Conservation (phyloP, 2,888 invertebrate species). For the Thymelicus sylvestris region DNA sequence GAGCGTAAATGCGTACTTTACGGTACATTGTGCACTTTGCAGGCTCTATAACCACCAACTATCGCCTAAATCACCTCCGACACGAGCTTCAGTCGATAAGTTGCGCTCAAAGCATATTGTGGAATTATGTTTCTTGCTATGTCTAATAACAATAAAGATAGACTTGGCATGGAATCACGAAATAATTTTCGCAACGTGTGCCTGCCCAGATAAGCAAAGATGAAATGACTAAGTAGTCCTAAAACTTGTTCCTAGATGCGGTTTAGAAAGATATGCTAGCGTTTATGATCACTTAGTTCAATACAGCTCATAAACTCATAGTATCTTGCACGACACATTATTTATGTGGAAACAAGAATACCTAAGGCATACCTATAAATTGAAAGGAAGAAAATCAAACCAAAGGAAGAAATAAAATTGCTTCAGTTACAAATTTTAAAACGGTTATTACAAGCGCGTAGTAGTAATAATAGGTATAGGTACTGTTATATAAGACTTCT, state of each 20-base stretch:
- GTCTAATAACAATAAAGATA: conserved; percentile 50
- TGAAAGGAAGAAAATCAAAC: too few species aligned
- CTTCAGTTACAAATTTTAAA: too few species aligned
- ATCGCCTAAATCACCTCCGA: conserved; percentile 40
- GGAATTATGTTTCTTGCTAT: conserved; percentile 48
- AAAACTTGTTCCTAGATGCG: conserved; percentile 14
- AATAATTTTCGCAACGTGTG: conserved; percentile 51
- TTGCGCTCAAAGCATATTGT: conserved; percentile 43
- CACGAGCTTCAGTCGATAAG: conserved; percentile 44
- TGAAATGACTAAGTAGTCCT: conserved; percentile 18
- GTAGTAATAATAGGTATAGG: too few species aligned
- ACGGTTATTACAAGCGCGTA: too few species aligned
- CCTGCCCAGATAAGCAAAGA: conserved; percentile 25
- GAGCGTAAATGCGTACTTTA: conserved; percentile 19
- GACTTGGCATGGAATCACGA: conserved; percentile 44
- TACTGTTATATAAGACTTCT: too few species aligned
- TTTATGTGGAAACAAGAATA: too few species aligned
- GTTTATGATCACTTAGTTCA: background rate
- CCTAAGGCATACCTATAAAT: too few species aligned
- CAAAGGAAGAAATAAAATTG: too few species aligned
- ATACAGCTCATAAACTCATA: background rate
- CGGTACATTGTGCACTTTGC: conserved; percentile 36
- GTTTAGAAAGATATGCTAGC: background rate
- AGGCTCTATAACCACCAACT: conserved; percentile 36
- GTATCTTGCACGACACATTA: too few species aligned